Base-by-base conservation (phyloP, 2,113 vertebrate species). In the Ovibos moschatus region DNA sequence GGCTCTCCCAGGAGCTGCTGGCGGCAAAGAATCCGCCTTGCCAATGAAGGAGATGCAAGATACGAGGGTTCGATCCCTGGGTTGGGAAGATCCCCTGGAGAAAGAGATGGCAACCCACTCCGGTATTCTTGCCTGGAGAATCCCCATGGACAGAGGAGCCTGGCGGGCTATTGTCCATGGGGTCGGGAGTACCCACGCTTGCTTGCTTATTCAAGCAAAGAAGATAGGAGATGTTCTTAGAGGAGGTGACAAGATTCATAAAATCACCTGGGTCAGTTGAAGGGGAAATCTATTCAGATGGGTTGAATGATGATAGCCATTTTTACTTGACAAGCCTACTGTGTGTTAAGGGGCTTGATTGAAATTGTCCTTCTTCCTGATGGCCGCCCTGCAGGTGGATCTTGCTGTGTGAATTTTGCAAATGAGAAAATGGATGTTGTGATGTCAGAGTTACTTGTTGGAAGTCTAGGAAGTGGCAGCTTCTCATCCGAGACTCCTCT, bases 391-490 rank as follows among this genome's bases (percentile, higher is more conserved):
- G n/a, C 81, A 45, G 30, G n/a, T 19, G 27, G 17, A 3, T 87
- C 36, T 33, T 19, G 45, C 7, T 10, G 7, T 67, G 12, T 6
- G 3, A 28, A 0, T 12, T n/a, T 1, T 3, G 33, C 23, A 89
- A 0, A 45, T 0, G 91, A 51, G 58, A 5, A 55, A n/a, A 33
- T 3, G 16, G 12, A 5, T 16, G 2, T 5, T 76, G 2, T 2
- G 2, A 36, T 19, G 9, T 67, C 15, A 19, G 12, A n/a, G 62
- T 10, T 14, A 4, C 30, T 64, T 57, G 27, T n/a, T 8, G n/a
- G 8, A 36, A 6, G 12, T 23, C 36, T 9, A 10, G 2, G 12
- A 25, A 12, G 15, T 8, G 28, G 28, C 45, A 21, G 19, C 53
- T 15, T 7, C 15, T 33, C 8, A 11, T 16, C 15, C 11, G 16